phyloP scores from a whole-genome alignment of 2,113 vertebrate genomes.

The Irena cyanogastra region DNA sequence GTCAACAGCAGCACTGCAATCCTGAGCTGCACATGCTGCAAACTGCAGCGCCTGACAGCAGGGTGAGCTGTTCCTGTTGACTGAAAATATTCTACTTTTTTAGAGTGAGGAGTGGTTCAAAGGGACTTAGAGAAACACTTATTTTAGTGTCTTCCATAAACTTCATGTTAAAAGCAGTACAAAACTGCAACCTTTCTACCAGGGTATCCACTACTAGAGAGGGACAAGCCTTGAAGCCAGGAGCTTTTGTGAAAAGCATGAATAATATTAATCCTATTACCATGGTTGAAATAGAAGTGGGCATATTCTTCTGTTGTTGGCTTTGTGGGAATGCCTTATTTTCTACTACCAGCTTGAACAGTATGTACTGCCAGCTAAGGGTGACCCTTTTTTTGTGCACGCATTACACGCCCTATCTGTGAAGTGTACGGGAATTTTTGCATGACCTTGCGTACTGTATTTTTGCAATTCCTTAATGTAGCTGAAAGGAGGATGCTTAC shows the following conservation, averaged over 20 bases:
- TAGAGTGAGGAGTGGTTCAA: not conserved
- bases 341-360: not conserved
- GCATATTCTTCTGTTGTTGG: not conserved
- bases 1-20: not conserved
- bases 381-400: not conserved
- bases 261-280: conserved; percentile 17
- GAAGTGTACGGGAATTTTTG: not conserved
- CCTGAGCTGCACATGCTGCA: not conserved
- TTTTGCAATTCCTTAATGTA: not conserved
- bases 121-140: not conserved
- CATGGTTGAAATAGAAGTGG: not conserved
- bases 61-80: not conserved
- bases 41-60: not conserved
- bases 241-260: not conserved
- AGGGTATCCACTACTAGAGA: not conserved
- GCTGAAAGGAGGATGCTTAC: not conserved
- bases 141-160: not conserved
- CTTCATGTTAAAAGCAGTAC: not conserved
- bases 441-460: not conserved
- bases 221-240: not conserved
- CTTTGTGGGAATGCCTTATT: not conserved
- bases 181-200: not conserved
- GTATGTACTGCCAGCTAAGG: not conserved
- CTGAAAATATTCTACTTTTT: conserved; percentile 5
- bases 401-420: fast-evolving